Conservation (phyloP, 2,797 vertebrate species). For the Zonotrichia albicollis region DNA sequence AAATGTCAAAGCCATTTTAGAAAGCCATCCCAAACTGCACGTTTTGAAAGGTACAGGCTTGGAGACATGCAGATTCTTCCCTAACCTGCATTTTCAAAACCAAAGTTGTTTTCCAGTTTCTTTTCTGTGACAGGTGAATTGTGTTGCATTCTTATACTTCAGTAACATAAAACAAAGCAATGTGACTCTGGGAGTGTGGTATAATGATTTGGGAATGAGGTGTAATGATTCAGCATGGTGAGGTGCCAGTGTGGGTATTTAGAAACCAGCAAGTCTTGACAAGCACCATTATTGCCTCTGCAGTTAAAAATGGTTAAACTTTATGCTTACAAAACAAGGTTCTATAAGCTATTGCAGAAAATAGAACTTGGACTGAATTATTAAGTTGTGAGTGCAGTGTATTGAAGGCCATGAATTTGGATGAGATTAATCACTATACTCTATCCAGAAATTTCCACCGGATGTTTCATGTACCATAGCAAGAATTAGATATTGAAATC, state of each 20-base stretch:
- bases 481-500: background rate
- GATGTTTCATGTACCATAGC: background rate
- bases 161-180: conserved; percentile 2
- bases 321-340: background rate
- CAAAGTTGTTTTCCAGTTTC: conserved; percentile 56
- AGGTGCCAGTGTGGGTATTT: background rate
- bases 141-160: conserved; percentile 25
- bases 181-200: background rate
- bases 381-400: background rate
- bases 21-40: conserved; percentile 52
- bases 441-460: background rate
- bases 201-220: background rate
- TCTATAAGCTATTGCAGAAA: conserved; percentile 4
- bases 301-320: background rate
- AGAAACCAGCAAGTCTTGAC: background rate
- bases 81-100: conserved; percentile 51
- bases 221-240: background rate
- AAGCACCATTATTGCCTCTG: background rate
- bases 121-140: conserved; percentile 60
- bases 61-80: conserved; percentile 33
- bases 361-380: background rate
- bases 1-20: conserved; percentile 51
- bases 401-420: background rate
- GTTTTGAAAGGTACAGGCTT: conserved; percentile 38
- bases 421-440: background rate